Percentiles rank a stretch among this genome's conserved stretches.
phyloP scores from a whole-genome alignment of 37 sponge, comb jelly and placozoan species.

The Crambe crambe region DNA sequence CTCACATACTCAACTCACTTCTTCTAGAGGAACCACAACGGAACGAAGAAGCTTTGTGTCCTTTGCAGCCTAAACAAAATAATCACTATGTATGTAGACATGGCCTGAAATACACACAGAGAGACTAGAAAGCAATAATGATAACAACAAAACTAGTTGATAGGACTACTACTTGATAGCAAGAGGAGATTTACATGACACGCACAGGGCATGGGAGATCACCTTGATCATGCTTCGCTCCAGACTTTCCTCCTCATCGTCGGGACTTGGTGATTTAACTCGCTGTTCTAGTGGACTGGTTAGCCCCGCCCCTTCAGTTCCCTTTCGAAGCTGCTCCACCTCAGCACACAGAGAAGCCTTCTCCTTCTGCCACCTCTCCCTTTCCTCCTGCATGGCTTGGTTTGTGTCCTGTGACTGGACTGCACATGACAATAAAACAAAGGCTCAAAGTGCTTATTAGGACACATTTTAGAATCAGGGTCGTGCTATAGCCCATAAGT shows the following conservation, averaged over 20 bases:
- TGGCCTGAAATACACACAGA: not conserved
- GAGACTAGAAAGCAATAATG: not conserved
- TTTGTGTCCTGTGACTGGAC: slow-evolving; percentile 16
- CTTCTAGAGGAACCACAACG: slow-evolving; percentile 74
- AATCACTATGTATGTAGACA: not conserved
- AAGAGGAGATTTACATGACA: not conserved
- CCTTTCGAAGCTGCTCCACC: not conserved
- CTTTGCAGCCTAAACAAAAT: slow-evolving; percentile 50
- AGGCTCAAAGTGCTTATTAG: too few relatives aligned
- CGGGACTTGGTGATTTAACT: not conserved
- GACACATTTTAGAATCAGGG: too few relatives aligned
- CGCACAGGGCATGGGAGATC: not conserved
- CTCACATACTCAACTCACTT: slow-evolving; percentile 21
- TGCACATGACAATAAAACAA: too few relatives aligned
- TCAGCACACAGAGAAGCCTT: slow-evolving; percentile 3
- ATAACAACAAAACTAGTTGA: not conserved
- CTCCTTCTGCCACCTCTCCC: slow-evolving; percentile 3
- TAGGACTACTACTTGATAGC: not conserved
- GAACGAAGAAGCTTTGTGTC: slow-evolving; percentile 55
- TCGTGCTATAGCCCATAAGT: too few relatives aligned
- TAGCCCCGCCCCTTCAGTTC: not conserved
- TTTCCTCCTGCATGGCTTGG: slow-evolving; percentile 10
- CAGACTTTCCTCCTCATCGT: slow-evolving; percentile 29
- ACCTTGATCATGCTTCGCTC: slow-evolving; percentile 59
- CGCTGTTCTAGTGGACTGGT: not conserved